These are phyloP conservation scores for Gerris buenoi DNA, from an alignment of 1,140 invertebrate species.

Conservation along the genomic window DNA sequence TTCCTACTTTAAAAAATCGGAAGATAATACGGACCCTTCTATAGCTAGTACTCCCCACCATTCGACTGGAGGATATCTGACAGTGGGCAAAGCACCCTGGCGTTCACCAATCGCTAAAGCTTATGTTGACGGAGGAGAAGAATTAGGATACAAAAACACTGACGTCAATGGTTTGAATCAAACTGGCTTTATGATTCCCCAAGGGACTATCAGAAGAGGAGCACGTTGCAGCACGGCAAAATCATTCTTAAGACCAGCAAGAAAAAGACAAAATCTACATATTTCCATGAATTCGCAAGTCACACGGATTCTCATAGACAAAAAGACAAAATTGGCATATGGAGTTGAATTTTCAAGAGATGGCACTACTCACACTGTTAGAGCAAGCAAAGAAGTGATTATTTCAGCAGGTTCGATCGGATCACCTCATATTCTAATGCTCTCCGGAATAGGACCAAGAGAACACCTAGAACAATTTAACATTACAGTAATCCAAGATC, in stretches of 20 bases:
- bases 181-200: slow-evolving; percentile 33
- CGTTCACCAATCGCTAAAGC: slow-evolving; percentile 35
- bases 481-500: slow-evolving; percentile 33
- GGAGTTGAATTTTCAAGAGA: slow-evolving; percentile 42
- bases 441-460: slow-evolving; percentile 51
- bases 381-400: slow-evolving; percentile 42
- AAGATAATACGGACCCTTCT: slow-evolving; percentile 31
- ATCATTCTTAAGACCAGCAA: slow-evolving; percentile 38
- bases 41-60: slow-evolving; percentile 35
- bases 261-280: slow-evolving; percentile 42
- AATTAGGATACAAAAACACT: slow-evolving; percentile 32
- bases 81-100: slow-evolving; percentile 35
- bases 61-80: slow-evolving; percentile 41
- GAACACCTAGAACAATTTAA: slow-evolving; percentile 36
- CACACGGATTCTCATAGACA: slow-evolving; percentile 54
- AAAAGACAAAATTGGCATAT: slow-evolving; percentile 33
- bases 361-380: slow-evolving; percentile 15
- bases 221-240: slow-evolving; percentile 30
- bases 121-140: slow-evolving; percentile 41
- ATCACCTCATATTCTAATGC: slow-evolving; percentile 53
- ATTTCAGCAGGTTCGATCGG: slow-evolving; percentile 53
- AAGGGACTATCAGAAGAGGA: slow-evolving; percentile 22
- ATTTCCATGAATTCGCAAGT: slow-evolving; percentile 52
- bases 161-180: slow-evolving; percentile 39
- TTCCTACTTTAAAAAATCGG: slow-evolving; percentile 43